Evolutionary conservation across 92 coral and sea anemone species (phyloP).

Genomic region (Palythoa grandis): DNA sequence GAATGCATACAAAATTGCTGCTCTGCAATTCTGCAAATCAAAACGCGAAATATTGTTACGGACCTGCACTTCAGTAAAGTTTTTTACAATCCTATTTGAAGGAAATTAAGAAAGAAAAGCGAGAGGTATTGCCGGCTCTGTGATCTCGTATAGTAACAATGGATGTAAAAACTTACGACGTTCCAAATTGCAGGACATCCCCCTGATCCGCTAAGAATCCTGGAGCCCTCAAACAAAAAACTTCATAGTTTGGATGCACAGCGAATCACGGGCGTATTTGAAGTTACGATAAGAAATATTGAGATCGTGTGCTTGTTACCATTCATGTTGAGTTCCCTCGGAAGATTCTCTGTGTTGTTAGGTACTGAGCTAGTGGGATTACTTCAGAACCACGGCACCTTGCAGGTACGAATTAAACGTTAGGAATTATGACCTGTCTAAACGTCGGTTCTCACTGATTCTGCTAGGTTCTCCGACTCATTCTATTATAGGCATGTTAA

Average conservation of each 20-base stretch:
- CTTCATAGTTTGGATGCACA: constrained; percentile 82
- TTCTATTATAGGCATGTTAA: no score
- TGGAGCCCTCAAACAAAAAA: constrained; percentile 82
- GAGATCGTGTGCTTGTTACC: constrained; percentile 78
- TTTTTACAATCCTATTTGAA: neutral
- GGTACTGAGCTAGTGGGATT: constrained; percentile 72
- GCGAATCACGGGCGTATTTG: constrained; percentile 80
- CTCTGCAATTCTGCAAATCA: no score
- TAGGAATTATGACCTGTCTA: no score
- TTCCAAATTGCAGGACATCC: constrained; percentile 27
- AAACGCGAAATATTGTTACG: no score
- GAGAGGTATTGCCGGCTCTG: no score
- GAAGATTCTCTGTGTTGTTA: constrained; percentile 68
- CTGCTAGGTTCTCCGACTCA: no score
- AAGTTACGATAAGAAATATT: constrained; percentile 73
- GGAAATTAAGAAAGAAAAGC: no score
- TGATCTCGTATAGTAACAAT: no score
- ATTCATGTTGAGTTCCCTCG: constrained; percentile 57
- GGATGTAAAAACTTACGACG: no score
- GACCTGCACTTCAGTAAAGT: no score
- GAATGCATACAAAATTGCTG: no score
- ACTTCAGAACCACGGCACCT: constrained; percentile 51
- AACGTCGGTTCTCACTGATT: no score
- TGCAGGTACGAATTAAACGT: constrained; percentile 3
- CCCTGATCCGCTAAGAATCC: constrained; percentile 74